Evolutionary conservation across 2,113 vertebrate species (phyloP).

Genomic region (Muntiacus reevesi): DNA sequence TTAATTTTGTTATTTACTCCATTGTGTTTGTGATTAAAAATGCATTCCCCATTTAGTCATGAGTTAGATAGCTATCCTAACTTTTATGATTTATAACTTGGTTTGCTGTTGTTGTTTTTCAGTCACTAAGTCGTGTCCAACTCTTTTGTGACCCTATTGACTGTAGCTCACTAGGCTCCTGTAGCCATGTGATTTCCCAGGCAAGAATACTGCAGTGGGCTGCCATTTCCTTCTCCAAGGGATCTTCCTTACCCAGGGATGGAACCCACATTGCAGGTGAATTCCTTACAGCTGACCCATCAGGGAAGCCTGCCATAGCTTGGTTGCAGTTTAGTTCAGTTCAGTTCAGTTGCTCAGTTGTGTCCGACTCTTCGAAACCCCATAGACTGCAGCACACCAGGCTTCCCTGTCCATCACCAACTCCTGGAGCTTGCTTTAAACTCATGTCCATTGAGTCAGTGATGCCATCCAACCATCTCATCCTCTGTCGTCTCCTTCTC

Average conservation of each 20-base stretch:
- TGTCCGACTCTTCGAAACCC: accelerated
- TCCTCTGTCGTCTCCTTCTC: neutral
- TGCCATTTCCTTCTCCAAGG: neutral
- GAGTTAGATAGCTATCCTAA: neutral
- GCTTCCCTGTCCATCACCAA: neutral
- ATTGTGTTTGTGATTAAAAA: neutral
- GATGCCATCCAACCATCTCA: neutral
- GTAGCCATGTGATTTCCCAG: neutral
- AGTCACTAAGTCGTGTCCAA: neutral
- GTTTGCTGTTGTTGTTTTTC: neutral
- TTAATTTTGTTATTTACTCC: neutral
- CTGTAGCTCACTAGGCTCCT: neutral
- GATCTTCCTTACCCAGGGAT: neutral
- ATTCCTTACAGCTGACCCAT: neutral
- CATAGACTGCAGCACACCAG: neutral
- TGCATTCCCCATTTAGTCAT: neutral
- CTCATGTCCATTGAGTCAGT: neutral
- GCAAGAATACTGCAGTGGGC: neutral
- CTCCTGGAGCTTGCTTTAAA: neutral
- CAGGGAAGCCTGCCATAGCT: neutral
- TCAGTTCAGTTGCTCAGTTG: neutral
- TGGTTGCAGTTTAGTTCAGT: neutral
- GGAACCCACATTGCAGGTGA: neutral
- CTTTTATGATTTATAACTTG: neutral
- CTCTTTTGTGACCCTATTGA: neutral